phyloP scores from a whole-genome alignment of 2,113 vertebrate genomes.

The Tetraodon nigroviridis region DNA sequence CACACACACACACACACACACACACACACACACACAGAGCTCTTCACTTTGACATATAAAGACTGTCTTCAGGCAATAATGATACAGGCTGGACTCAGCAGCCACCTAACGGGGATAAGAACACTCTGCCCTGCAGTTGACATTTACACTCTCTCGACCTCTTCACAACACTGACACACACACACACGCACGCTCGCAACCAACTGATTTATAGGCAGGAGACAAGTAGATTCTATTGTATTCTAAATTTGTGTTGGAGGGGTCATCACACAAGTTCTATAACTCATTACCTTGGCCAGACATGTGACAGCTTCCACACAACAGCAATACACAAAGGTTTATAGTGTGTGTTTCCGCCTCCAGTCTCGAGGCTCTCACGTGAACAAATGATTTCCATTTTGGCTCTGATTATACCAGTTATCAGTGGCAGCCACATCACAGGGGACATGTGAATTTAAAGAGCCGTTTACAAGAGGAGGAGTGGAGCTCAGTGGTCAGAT shows the following conservation, averaged over 20 bases:
- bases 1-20: conserved; percentile 57
- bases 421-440: neutral
- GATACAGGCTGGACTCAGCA: conserved; percentile 26
- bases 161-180: conserved; percentile 4
- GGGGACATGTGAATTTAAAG: conserved; percentile 29
- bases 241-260: conserved; percentile 48
- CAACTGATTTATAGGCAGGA: conserved; percentile 47
- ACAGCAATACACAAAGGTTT: conserved; percentile 17
- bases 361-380: neutral
- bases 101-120: conserved; percentile 34
- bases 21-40: conserved; percentile 32
- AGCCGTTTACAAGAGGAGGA: neutral
- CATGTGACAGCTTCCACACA: conserved; percentile 4
- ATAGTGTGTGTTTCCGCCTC: conserved; percentile 6
- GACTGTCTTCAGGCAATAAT: conserved; percentile 42
- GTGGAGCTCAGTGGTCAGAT: too few relatives aligned
- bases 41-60: conserved; percentile 55
- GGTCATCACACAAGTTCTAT: conserved; percentile 28
- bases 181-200: neutral
- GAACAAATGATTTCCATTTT: conserved; percentile 30
- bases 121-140: conserved; percentile 23
- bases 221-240: conserved; percentile 46
- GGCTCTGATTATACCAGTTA: conserved; percentile 13
- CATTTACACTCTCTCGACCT: conserved; percentile 2
- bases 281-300: conserved; percentile 16